phyloP scores from a whole-genome alignment of 2,797 vertebrate species.

The Pelobates cultripes region DNA sequence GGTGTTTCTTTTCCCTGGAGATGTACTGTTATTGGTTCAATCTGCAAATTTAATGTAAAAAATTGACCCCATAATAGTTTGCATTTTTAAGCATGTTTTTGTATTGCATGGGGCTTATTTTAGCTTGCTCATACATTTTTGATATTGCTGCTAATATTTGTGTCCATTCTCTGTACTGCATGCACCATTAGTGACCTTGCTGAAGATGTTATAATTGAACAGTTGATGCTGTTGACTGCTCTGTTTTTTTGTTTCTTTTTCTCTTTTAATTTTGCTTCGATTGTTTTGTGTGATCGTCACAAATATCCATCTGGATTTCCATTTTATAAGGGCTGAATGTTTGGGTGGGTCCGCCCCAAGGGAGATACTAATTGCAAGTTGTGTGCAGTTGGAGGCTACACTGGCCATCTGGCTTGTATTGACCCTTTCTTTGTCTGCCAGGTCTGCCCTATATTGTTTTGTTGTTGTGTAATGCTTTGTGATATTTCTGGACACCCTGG shows the following conservation, averaged over 20 bases:
- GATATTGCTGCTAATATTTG: too few relatives aligned
- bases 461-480: neutral
- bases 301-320: constrained; percentile 16
- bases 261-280: neutral
- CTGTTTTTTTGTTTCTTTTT: neutral
- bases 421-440: constrained; percentile 1
- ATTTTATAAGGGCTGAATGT: neutral
- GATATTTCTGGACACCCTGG: constrained; percentile 6
- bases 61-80: too few relatives aligned
- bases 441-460: neutral
- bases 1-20: too few relatives aligned
- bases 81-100: too few relatives aligned
- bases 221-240: neutral
- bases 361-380: neutral
- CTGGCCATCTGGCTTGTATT: constrained; percentile 29
- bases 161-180: too few relatives aligned
- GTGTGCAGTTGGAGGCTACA: neutral
- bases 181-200: neutral
- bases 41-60: too few relatives aligned
- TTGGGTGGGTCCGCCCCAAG: constrained; percentile 32
- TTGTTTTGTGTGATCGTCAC: too few relatives aligned
- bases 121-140: too few relatives aligned
- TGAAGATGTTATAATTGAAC: neutral
- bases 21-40: too few relatives aligned
- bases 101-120: too few relatives aligned